Evolutionary conservation across 2,113 vertebrate species (phyloP).

Genomic region (Coryphaenoides rupestris): DNA sequence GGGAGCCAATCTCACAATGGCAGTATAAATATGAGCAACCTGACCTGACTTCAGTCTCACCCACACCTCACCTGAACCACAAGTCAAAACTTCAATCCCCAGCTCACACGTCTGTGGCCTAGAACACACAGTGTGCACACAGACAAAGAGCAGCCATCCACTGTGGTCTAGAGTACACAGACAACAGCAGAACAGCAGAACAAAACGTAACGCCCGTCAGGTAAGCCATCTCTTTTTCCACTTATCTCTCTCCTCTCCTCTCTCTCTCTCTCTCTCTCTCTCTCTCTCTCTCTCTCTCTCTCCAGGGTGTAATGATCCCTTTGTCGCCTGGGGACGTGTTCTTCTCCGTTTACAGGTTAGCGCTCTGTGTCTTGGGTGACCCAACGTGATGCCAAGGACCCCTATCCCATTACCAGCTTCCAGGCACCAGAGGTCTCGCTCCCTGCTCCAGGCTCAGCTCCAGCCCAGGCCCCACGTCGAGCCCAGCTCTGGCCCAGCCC

Average conservation of each 20-base stretch:
- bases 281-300: slow-evolving; percentile 15
- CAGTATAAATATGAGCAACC: too few relatives aligned
- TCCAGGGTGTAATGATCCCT: slow-evolving; percentile 26
- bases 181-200: too few relatives aligned
- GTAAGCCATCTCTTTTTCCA: too few relatives aligned
- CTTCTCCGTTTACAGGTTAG: slow-evolving; percentile 47
- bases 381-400: slow-evolving; percentile 48
- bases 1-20: neutral
- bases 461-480: slow-evolving; percentile 1
- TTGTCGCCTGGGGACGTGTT: slow-evolving; percentile 40
- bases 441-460: slow-evolving; percentile 16
- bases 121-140: too few relatives aligned
- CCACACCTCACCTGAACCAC: too few relatives aligned
- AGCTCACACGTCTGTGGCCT: too few relatives aligned
- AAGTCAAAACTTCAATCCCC: too few relatives aligned
- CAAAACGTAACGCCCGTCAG: too few relatives aligned
- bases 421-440: neutral
- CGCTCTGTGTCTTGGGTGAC: slow-evolving; percentile 34
- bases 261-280: neutral
- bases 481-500: slow-evolving; percentile 26
- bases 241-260: neutral
- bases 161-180: too few relatives aligned
- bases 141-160: too few relatives aligned
- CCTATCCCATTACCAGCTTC: slow-evolving; percentile 42
- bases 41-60: too few relatives aligned